These are phyloP conservation scores for Noctua comes DNA, from an alignment of 2,888 invertebrate species.

Conservation along the genomic window DNA sequence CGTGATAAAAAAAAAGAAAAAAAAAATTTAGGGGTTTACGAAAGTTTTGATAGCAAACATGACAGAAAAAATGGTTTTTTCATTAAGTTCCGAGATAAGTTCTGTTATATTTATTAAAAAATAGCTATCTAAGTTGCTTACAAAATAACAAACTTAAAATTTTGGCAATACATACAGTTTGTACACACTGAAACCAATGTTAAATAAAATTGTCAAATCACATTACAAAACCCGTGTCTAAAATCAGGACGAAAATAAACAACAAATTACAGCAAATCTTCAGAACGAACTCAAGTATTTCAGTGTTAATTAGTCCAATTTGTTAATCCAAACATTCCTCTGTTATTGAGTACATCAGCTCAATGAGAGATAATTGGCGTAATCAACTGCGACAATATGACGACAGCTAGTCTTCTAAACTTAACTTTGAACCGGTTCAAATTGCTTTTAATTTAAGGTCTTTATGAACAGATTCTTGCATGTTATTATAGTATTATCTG, in stretches of 20 bases:
- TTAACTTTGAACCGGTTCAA: conserved; percentile 36
- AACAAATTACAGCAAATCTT: conserved; percentile 46
- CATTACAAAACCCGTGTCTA: background rate
- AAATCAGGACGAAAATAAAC: conserved; percentile 45
- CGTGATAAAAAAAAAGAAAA: no score
- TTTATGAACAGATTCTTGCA: conserved; percentile 11
- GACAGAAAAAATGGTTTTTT: background rate
- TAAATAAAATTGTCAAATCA: background rate
- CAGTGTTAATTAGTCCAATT: conserved; percentile 61
- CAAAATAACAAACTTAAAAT: background rate
- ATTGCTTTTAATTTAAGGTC: conserved; percentile 20
- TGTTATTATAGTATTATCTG: no score
- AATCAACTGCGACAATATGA: conserved; percentile 66
- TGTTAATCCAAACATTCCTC: conserved; percentile 63
- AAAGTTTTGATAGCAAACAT: no score
- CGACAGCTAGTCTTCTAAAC: conserved; percentile 36
- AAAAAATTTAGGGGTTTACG: no score
- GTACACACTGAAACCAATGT: background rate
- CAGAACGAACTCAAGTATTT: conserved; percentile 35
- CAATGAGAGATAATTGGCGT: conserved; percentile 73
- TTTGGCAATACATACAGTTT: background rate
- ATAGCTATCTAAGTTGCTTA: background rate
- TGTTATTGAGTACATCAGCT: conserved; percentile 66
- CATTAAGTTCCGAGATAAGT: background rate
- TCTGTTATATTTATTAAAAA: background rate